Conservation (phyloP, 1,140 invertebrate species). For the Himalopsyche phryganea region DNA sequence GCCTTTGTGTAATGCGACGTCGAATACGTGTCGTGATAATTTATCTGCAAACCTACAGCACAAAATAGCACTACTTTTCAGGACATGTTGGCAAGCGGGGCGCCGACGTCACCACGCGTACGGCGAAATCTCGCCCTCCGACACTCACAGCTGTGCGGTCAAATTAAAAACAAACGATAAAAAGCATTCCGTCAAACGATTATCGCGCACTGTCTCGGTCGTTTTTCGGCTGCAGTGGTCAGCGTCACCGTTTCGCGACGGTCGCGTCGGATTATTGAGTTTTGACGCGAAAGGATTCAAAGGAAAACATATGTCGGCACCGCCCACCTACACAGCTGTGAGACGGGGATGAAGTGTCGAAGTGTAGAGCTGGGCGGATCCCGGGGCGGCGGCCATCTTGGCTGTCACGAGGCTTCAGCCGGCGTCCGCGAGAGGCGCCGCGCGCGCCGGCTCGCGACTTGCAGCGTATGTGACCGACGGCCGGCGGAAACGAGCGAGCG, state of each 20-base stretch:
- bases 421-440: conserved; percentile 12
- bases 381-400: conserved; percentile 11
- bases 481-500: background rate
- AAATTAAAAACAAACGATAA: too few species aligned
- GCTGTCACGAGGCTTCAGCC: conserved; percentile 17
- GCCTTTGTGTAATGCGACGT: too few species aligned
- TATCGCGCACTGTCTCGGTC: too few species aligned
- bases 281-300: background rate
- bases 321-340: conserved; percentile 8
- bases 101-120: too few species aligned
- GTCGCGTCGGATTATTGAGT: background rate
- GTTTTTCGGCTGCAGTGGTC: background rate
- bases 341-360: background rate
- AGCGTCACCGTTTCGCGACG: background rate
- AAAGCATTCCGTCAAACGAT: too few species aligned
- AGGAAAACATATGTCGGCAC: conserved; percentile 18
- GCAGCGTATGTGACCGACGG: conserved; percentile 2
- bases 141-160: too few species aligned
- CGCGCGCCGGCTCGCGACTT: background rate
- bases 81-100: too few species aligned
- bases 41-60: too few species aligned
- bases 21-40: too few species aligned
- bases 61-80: too few species aligned
- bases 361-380: conserved; percentile 13
- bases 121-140: too few species aligned